phyloP scores from a whole-genome alignment of 2,797 vertebrate genomes.

The Parotocinclus haroldoi region DNA sequence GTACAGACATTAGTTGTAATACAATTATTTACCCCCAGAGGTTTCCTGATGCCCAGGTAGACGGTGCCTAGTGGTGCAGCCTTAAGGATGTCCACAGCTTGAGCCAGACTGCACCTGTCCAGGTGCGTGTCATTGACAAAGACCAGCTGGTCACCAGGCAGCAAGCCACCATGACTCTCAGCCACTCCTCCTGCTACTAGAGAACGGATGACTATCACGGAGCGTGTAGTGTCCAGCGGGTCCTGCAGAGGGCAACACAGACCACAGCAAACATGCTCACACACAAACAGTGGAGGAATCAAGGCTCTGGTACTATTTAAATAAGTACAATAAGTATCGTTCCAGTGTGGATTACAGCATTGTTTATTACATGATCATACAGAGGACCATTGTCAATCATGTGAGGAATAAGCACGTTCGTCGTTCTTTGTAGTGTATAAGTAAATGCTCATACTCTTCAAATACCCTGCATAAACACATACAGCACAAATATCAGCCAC shows the following conservation, averaged over 20 bases:
- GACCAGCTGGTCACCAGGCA: constrained; percentile 90
- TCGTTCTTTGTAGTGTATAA: too few relatives aligned
- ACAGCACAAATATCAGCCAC: background rate
- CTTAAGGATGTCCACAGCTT: constrained; percentile 90
- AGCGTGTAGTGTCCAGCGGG: constrained; percentile 80
- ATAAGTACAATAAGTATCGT: background rate
- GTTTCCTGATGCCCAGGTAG: constrained; percentile 86
- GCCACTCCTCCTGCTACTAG: constrained; percentile 83
- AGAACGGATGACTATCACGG: constrained; percentile 91
- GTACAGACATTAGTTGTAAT: too few relatives aligned
- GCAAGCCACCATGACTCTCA: constrained; percentile 70
- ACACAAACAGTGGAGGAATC: background rate
- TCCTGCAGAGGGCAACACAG: constrained; percentile 74
- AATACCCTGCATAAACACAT: background rate
- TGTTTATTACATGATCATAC: background rate
- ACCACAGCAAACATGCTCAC: constrained; percentile 31
- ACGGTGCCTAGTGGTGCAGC: constrained; percentile 78
- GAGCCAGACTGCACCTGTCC: constrained; percentile 69
- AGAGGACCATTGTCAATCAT: too few relatives aligned
- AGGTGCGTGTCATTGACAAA: constrained; percentile 81
- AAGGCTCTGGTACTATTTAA: too few relatives aligned
- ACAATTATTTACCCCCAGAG: constrained; percentile 73
- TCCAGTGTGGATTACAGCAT: background rate
- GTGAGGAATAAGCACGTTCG: too few relatives aligned
- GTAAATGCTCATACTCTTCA: background rate